Evolutionary conservation across 2,888 invertebrate genomes (phyloP).

Genomic region (Ennomos quercinarius): DNA sequence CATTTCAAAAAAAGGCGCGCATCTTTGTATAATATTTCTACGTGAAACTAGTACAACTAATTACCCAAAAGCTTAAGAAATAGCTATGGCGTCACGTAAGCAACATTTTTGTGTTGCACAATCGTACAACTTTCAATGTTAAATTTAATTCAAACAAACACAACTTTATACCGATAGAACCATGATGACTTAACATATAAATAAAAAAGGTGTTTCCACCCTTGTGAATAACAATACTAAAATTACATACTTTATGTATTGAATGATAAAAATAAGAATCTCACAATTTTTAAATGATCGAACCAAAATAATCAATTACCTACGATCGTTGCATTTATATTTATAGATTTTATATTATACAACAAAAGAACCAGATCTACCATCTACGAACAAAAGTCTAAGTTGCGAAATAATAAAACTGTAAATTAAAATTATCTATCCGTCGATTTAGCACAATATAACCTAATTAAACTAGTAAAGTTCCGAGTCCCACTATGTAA

Average conservation of each 20-base stretch:
- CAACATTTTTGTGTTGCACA: slow-evolving; percentile 48
- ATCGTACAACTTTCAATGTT: slow-evolving; percentile 34
- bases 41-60: slow-evolving; percentile 31
- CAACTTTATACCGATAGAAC: background rate
- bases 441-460: slow-evolving; percentile 3
- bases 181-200: slow-evolving; percentile 4
- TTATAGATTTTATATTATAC: too few species aligned
- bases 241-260: too few species aligned
- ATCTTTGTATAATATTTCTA: slow-evolving; percentile 50
- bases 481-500: slow-evolving; percentile 5
- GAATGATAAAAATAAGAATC: too few species aligned
- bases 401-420: slow-evolving; percentile 16
- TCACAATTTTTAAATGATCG: too few species aligned
- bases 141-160: slow-evolving; percentile 1
- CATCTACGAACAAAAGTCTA: slow-evolving; percentile 25
- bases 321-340: too few species aligned
- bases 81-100: slow-evolving; percentile 37
- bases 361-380: slow-evolving; percentile 25
- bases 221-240: background rate
- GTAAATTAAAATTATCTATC: background rate
- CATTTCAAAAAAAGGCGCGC: slow-evolving; percentile 79
- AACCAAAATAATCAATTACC: too few species aligned
- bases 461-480: background rate
- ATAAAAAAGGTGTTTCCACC: background rate
- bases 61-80: slow-evolving; percentile 36